phyloP scores from a whole-genome alignment of 2,797 vertebrate species.

The Propithecus deckenii region DNA sequence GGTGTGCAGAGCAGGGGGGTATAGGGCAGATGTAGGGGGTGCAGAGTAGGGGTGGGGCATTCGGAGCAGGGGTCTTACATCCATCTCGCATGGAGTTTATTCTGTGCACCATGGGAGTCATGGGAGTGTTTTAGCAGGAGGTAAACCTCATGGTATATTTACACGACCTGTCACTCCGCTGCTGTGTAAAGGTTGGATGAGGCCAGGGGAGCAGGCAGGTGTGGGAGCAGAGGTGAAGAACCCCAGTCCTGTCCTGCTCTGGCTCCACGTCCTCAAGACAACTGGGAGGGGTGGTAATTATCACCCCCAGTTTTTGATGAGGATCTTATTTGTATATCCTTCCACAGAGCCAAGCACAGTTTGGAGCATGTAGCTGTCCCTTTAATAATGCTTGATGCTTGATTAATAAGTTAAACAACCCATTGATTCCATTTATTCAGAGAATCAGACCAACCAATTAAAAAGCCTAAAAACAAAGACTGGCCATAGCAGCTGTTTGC shows the following conservation, averaged over 20 bases:
- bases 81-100: neutral
- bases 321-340: neutral
- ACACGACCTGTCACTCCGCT: neutral
- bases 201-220: no score
- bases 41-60: no score
- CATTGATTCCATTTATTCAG: conserved; percentile 45
- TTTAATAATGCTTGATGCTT: conserved; percentile 56
- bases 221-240: neutral
- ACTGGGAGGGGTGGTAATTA: neutral
- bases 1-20: no score
- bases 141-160: neutral
- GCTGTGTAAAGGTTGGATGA: neutral
- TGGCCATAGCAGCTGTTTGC: conserved; percentile 62
- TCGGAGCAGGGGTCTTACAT: neutral
- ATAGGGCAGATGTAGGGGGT: no score
- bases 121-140: neutral
- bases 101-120: neutral
- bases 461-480: conserved; percentile 53
- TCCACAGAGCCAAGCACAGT: neutral
- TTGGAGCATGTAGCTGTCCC: neutral
- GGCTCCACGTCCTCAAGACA: neutral
- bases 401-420: conserved; percentile 67
- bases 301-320: neutral
- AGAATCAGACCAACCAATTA: conserved; percentile 55
- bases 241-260: neutral